These are phyloP conservation scores for Mycalesis mineus DNA, from an alignment of 2,888 invertebrate species.

Conservation along the genomic window DNA sequence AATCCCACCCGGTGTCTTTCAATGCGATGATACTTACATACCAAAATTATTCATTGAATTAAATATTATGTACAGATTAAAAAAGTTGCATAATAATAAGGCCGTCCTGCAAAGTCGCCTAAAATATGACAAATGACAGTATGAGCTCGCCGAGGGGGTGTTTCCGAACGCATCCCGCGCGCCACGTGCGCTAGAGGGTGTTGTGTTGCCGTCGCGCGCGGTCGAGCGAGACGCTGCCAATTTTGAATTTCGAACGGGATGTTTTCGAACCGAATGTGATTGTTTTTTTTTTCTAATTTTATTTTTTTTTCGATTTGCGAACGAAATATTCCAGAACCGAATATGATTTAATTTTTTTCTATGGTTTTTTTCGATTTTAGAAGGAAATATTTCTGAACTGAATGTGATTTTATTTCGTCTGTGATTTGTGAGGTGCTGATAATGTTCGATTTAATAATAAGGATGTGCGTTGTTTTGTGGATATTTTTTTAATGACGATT, in stretches of 20 bases:
- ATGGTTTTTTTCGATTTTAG: constrained; percentile 27
- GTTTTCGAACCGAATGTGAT: constrained; percentile 7
- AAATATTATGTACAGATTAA: no score
- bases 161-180: constrained; percentile 47
- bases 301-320: constrained; percentile 29
- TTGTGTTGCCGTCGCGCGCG: constrained; percentile 63
- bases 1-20: no score
- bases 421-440: not conserved
- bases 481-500: not conserved
- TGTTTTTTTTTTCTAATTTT: not conserved
- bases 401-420: not conserved
- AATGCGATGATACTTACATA: no score
- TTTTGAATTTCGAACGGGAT: constrained; percentile 31
- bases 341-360: constrained; percentile 1
- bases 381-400: constrained; percentile 16
- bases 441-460: not conserved
- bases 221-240: constrained; percentile 43
- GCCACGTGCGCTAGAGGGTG: constrained; percentile 70
- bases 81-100: not conserved
- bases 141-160: constrained; percentile 34
- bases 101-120: not conserved
- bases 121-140: constrained; percentile 5
- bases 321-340: constrained; percentile 12
- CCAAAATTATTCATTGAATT: no score
- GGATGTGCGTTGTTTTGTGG: not conserved